phyloP scores from a whole-genome alignment of 2,888 invertebrate species.

The Brachylomia viminalis region DNA sequence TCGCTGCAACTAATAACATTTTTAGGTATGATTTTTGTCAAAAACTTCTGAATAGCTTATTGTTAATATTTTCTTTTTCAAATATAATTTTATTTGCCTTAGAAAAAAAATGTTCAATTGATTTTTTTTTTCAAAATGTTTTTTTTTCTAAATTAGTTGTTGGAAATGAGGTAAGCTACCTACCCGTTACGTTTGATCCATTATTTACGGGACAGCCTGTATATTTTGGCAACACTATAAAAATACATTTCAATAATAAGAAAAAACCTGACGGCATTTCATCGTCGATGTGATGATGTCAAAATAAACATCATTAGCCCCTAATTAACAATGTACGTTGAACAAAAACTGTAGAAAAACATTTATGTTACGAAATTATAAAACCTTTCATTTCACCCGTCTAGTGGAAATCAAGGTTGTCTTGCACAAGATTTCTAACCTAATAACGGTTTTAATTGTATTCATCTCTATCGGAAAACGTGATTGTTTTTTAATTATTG shows the following conservation, averaged over 20 bases:
- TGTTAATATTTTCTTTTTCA: no score
- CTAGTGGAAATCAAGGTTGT: slow-evolving; percentile 33
- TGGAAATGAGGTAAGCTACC: no score
- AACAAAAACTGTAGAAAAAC: slow-evolving; percentile 1
- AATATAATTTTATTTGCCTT: no score
- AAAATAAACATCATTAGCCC: background rate
- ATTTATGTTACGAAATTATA: background rate
- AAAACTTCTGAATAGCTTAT: no score
- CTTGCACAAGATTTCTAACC: slow-evolving; percentile 39
- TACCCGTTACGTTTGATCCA: no score
- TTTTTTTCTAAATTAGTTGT: no score
- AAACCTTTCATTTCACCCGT: background rate
- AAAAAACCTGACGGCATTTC: background rate
- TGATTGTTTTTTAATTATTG: background rate
- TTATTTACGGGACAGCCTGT: no score
- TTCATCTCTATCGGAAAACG: slow-evolving; percentile 13
- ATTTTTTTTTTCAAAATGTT: no score
- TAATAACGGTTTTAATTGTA: slow-evolving; percentile 36
- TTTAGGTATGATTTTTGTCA: no score
- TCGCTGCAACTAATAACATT: no score
- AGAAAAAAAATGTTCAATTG: no score
- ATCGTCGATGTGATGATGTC: background rate
- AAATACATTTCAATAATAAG: background rate
- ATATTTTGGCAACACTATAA: no score
- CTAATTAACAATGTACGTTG: background rate